phyloP scores from a whole-genome alignment of 2,888 invertebrate genomes.

The Monochamus alternatus region DNA sequence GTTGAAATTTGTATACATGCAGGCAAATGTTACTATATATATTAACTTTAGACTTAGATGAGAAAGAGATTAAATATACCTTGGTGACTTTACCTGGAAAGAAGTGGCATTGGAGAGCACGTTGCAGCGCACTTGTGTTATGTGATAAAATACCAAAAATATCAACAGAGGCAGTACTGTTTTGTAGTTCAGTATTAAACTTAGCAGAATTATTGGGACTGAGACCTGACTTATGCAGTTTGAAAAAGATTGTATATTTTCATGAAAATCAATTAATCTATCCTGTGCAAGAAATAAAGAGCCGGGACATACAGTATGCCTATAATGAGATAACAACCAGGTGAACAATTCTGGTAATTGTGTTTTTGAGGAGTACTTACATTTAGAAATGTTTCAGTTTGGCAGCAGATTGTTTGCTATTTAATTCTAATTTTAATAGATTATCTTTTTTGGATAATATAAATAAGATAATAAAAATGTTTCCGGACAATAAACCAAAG shows the following conservation, averaged over 20 bases:
- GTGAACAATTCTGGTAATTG: conserved; percentile 66
- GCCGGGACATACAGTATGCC: conserved; percentile 83
- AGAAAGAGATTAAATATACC: conserved; percentile 64
- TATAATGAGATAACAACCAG: conserved; percentile 83
- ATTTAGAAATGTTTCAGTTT: conserved; percentile 70
- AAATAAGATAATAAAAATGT: conserved; percentile 75
- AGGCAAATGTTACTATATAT: not conserved
- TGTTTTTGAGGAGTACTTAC: conserved; percentile 28
- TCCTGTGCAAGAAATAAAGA: conserved; percentile 78
- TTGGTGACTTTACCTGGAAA: conserved; percentile 78
- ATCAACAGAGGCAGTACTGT: conserved; percentile 74
- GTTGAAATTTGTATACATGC: not conserved
- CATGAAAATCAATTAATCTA: conserved; percentile 86
- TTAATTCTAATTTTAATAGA: conserved; percentile 82
- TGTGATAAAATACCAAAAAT: conserved; percentile 75
- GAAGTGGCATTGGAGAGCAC: conserved; percentile 86
- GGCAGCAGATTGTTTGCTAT: conserved; percentile 79
- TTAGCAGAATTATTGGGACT: conserved; percentile 81
- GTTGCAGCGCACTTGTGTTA: conserved; percentile 79
- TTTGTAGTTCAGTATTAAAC: conserved; percentile 81
- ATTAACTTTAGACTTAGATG: conserved; percentile 31
- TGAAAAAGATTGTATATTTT: conserved; percentile 81
- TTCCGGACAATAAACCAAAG: conserved; percentile 78
- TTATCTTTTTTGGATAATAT: conserved; percentile 79
- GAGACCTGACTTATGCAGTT: conserved; percentile 75